phyloP scores from a whole-genome alignment of 2,888 invertebrate genomes.

The Lymantria monacha region DNA sequence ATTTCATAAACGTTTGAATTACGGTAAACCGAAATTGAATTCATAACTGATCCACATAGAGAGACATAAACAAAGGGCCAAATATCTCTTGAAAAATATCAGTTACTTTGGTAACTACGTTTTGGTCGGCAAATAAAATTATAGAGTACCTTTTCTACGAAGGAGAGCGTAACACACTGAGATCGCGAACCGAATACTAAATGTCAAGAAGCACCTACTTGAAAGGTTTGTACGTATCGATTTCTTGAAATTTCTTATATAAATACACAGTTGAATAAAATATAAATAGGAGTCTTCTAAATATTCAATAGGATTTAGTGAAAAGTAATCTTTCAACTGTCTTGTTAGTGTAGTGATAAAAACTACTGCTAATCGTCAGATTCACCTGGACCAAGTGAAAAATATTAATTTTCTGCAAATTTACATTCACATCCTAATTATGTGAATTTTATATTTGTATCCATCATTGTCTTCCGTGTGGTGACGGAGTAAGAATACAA shows the following conservation, averaged over 20 bases:
- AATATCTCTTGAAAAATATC: conserved; percentile 70
- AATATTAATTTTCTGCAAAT: too few species aligned
- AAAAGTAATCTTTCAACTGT: not conserved
- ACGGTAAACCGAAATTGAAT: not conserved
- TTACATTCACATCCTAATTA: too few species aligned
- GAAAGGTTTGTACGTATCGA: conserved; percentile 54
- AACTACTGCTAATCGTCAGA: too few species aligned
- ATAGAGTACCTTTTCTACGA: conserved; percentile 77
- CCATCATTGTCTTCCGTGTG: too few species aligned
- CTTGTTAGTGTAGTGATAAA: too few species aligned
- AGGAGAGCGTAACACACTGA: conserved; percentile 71
- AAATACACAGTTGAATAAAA: conserved; percentile 43
- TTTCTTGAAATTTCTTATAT: conserved; percentile 52
- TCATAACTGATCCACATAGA: not conserved
- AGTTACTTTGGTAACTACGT: conserved; percentile 74
- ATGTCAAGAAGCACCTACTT: conserved; percentile 38
- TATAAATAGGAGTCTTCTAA: conserved; percentile 20
- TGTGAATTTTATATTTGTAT: too few species aligned
- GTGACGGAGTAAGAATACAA: too few species aligned
- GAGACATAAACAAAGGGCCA: conserved; percentile 41
- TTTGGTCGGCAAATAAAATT: conserved; percentile 80
- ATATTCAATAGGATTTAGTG: not conserved
- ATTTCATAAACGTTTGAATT: not conserved
- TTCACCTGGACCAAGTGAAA: too few species aligned
- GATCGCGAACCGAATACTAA: conserved; percentile 66